Percentiles rank a stretch among this genome's conserved stretches.
phyloP scores from a whole-genome alignment of 2,797 vertebrate species.

The Hyperoplus immaculatus region DNA sequence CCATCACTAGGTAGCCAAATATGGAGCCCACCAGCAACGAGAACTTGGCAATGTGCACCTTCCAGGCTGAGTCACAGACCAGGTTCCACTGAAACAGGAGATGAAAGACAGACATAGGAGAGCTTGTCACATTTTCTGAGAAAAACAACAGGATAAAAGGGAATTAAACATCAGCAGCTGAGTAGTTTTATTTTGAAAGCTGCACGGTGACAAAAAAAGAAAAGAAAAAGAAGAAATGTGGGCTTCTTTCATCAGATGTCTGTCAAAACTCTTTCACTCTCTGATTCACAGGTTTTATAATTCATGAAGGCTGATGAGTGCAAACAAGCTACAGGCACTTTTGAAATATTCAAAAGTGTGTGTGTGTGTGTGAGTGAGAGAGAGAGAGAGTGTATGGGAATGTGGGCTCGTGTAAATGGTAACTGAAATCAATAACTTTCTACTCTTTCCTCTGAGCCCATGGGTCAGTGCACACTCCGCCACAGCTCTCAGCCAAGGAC shows the following conservation, averaged over 20 bases:
- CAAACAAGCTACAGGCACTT: conserved; percentile 20
- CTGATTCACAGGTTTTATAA: conserved; percentile 41
- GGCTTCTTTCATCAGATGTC: conserved; percentile 30
- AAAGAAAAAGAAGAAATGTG: background rate
- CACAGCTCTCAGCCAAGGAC: conserved; percentile 57
- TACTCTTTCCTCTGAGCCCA: conserved; percentile 42
- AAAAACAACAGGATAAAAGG: conserved; percentile 33
- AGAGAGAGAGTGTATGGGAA: conserved; percentile 22
- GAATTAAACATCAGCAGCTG: conserved; percentile 29
- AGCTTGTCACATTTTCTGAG: conserved; percentile 25
- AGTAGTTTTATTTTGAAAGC: conserved; percentile 5
- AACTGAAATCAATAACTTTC: conserved; percentile 68
- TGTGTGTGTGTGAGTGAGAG: background rate
- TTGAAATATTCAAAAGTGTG: conserved; percentile 46
- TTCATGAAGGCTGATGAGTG: conserved; percentile 49
- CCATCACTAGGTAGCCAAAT: conserved; percentile 96
- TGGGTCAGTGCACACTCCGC: conserved; percentile 62
- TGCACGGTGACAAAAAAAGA: conserved; percentile 6
- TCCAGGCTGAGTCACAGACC: conserved; percentile 96
- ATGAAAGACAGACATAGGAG: conserved; percentile 20
- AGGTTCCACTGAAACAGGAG: conserved; percentile 91
- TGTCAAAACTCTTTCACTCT: conserved; percentile 18
- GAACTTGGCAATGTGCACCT: conserved; percentile 98
- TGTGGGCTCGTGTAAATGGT: conserved; percentile 28
- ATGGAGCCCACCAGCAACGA: conserved; percentile 97